These are phyloP conservation scores for Chydorus sphaericus DNA, from an alignment of 2,888 invertebrate species.

Conservation along the genomic window DNA sequence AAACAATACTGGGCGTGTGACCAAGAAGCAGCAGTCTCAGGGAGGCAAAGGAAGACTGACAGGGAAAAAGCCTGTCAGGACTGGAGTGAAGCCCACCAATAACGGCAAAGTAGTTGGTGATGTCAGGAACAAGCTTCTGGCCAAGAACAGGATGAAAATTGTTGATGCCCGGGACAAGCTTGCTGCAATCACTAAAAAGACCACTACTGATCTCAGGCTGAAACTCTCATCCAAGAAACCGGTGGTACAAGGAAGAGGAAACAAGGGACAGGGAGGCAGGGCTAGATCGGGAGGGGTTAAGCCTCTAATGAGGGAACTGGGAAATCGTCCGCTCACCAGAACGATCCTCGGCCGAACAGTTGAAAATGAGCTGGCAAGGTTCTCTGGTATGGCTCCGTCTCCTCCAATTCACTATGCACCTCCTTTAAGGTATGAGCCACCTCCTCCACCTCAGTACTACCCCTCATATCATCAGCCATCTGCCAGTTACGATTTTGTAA, in stretches of 20 bases:
- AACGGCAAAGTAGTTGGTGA: conserved; percentile 36
- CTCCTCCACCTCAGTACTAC: background rate
- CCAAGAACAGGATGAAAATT: conserved; percentile 57
- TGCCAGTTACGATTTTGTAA: conserved; percentile 2
- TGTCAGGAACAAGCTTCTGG: conserved; percentile 62
- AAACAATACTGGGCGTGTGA: background rate
- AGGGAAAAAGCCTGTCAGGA: background rate
- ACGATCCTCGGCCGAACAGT: background rate
- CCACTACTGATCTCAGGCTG: conserved; percentile 15
- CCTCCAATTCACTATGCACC: background rate
- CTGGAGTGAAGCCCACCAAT: background rate
- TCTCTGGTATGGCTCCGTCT: background rate
- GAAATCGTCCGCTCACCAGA: background rate
- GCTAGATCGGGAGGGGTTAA: background rate
- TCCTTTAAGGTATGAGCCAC: background rate
- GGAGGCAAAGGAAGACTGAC: background rate
- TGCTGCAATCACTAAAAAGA: conserved; percentile 40
- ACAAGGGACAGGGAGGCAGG: background rate
- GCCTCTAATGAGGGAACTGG: background rate
- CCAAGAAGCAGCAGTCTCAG: conserved; percentile 1
- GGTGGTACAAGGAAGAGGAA: background rate
- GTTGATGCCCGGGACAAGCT: conserved; percentile 67
- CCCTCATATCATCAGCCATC: background rate
- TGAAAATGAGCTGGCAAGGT: conserved; percentile 1
- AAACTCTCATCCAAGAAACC: conserved; percentile 8